Conservation (phyloP, 2,888 invertebrate genomes). For the Dorcus hopei region DNA sequence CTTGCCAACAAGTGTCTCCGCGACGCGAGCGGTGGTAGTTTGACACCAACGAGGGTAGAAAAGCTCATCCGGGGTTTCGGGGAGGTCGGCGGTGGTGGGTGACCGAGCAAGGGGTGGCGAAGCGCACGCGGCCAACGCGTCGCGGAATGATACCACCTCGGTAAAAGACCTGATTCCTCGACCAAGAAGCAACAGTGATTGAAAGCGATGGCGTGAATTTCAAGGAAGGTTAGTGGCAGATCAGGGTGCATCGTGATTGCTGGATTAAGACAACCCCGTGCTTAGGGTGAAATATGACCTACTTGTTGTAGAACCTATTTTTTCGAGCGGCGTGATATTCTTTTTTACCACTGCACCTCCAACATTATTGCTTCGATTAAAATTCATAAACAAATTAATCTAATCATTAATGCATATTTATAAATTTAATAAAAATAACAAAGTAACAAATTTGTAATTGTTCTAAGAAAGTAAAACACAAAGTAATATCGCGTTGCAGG, state of each 20-base stretch:
- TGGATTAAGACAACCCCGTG: conserved; percentile 24
- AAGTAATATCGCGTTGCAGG: too few species aligned
- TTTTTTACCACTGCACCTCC: too few species aligned
- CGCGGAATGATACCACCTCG: conserved; percentile 3
- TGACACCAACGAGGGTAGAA: conserved; percentile 17
- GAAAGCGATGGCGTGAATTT: conserved; percentile 23
- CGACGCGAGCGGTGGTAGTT: conserved; percentile 21
- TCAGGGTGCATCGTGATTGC: conserved; percentile 22
- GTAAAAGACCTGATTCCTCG: conserved; percentile 11
- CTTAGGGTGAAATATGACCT: conserved; percentile 27
- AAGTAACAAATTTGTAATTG: too few species aligned
- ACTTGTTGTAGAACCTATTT: conserved; percentile 15
- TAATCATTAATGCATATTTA: too few species aligned
- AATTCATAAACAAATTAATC: too few species aligned
- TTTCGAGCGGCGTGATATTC: conserved; percentile 16
- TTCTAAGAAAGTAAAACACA: too few species aligned
- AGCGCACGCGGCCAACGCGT: conserved; percentile 4
- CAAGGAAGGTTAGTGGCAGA: conserved; percentile 19
- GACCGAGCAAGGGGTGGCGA: conserved; percentile 18
- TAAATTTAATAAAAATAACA: too few species aligned
- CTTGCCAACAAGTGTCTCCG: conserved; percentile 41
- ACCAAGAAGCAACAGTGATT: conserved; percentile 20
- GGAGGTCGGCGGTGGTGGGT: conserved; percentile 24
- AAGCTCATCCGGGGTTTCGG: background rate
- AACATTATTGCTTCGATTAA: too few species aligned